Evolutionary conservation across 2,888 invertebrate species (phyloP).

Genomic region (Pristionchus maxplancki): DNA sequence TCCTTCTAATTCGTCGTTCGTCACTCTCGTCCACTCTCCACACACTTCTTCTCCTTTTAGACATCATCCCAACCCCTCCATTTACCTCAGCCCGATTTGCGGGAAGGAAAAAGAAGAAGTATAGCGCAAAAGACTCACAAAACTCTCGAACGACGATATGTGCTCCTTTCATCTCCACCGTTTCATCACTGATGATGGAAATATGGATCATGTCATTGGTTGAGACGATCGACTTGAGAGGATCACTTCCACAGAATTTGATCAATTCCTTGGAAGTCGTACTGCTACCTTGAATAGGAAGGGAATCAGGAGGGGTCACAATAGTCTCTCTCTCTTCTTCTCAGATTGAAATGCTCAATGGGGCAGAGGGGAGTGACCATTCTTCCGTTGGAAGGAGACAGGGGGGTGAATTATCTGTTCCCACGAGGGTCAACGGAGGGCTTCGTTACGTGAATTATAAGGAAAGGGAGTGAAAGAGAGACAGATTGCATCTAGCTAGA

Average conservation of each 20-base stretch:
- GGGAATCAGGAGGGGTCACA: conserved; percentile 22
- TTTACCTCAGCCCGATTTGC: conserved; percentile 9
- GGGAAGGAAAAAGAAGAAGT: not conserved
- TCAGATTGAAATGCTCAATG: conserved; percentile 28
- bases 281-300: conserved; percentile 44
- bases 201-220: conserved; percentile 28
- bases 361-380: conserved; percentile 41
- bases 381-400: not conserved
- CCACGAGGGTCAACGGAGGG: not conserved
- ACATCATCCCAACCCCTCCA: conserved; percentile 24
- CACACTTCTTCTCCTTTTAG: not conserved
- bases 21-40: not conserved
- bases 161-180: conserved; percentile 43
- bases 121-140: conserved; percentile 18
- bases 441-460: conserved; percentile 6
- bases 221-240: not conserved
- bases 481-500: not conserved
- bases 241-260: conserved; percentile 14
- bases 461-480: not conserved
- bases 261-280: conserved; percentile 41
- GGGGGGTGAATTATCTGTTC: not conserved
- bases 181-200: conserved; percentile 18
- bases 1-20: not conserved
- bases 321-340: not conserved
- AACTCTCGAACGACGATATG: conserved; percentile 37